Evolutionary conservation across 1,140 invertebrate genomes (phyloP).

Genomic region (Oryctes rhinoceros): DNA sequence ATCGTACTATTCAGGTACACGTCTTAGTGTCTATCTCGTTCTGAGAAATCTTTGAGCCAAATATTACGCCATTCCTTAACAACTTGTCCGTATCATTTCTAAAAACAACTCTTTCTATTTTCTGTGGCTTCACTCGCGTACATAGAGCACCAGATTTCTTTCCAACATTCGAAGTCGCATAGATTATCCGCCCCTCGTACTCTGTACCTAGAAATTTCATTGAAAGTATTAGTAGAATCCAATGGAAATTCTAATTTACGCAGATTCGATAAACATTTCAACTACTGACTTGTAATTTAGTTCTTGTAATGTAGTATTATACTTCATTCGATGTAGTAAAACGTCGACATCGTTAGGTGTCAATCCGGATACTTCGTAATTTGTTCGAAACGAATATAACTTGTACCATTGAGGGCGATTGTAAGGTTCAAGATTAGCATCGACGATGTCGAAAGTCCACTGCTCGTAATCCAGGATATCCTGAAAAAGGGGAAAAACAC

Average conservation of each 20-base stretch:
- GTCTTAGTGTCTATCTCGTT: too few species aligned
- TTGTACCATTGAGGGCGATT: slow-evolving; percentile 70
- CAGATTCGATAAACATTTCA: neutral
- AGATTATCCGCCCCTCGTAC: slow-evolving; percentile 19
- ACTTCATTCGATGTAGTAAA: slow-evolving; percentile 61
- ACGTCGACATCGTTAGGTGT: slow-evolving; percentile 62
- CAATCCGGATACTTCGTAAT: slow-evolving; percentile 67
- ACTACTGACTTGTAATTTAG: slow-evolving; percentile 15
- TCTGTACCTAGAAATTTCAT: neutral
- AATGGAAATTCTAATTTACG: neutral
- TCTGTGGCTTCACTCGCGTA: slow-evolving; percentile 26
- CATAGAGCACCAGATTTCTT: slow-evolving; percentile 27
- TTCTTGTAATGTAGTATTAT: slow-evolving; percentile 12
- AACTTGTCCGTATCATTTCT: neutral
- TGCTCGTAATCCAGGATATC: slow-evolving; percentile 74
- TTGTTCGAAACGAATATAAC: slow-evolving; percentile 74
- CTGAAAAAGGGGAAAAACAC: slow-evolving; percentile 61
- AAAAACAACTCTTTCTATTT: slow-evolving; percentile 33
- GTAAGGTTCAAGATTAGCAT: slow-evolving; percentile 71
- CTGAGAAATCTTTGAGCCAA: too few species aligned
- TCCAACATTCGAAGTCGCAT: slow-evolving; percentile 21
- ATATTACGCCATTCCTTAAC: neutral
- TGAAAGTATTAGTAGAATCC: neutral
- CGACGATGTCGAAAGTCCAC: slow-evolving; percentile 81
- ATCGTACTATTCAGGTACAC: too few species aligned